phyloP scores from a whole-genome alignment of 2,888 invertebrate species.

The Colostygia pectinataria region DNA sequence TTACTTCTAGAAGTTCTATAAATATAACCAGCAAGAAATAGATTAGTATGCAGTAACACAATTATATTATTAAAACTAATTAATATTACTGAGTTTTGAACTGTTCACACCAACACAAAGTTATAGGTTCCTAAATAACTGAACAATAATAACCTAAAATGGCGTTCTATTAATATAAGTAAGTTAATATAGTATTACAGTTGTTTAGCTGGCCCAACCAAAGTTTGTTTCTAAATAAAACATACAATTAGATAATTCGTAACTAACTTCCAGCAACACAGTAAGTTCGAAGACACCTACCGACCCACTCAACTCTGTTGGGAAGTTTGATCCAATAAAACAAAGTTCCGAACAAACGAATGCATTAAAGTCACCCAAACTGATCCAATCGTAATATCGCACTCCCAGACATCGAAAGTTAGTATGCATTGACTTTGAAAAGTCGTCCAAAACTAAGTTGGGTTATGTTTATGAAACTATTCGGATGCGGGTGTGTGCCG shows the following conservation, averaged over 20 bases:
- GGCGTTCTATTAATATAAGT: not conserved
- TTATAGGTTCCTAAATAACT: too few relatives aligned
- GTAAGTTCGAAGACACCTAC: slow-evolving; percentile 53
- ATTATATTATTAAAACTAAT: too few relatives aligned
- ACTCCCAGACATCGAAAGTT: slow-evolving; percentile 81
- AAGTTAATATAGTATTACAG: not conserved
- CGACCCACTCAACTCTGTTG: slow-evolving; percentile 62
- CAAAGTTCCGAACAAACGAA: slow-evolving; percentile 80
- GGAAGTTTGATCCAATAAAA: slow-evolving; percentile 75
- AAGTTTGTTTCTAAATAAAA: slow-evolving; percentile 23
- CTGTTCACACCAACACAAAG: too few relatives aligned
- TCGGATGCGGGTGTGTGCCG: slow-evolving; percentile 79
- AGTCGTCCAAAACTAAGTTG: slow-evolving; percentile 83
- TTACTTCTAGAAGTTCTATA: too few relatives aligned
- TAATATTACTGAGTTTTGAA: too few relatives aligned
- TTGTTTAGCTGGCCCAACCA: not conserved
- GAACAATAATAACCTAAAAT: too few relatives aligned
- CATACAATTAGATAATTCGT: slow-evolving; percentile 25
- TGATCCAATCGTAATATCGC: slow-evolving; percentile 82
- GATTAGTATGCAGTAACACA: too few relatives aligned
- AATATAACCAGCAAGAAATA: too few relatives aligned
- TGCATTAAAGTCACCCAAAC: slow-evolving; percentile 80
- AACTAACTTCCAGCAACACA: slow-evolving; percentile 29
- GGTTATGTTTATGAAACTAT: slow-evolving; percentile 84
- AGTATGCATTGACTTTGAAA: slow-evolving; percentile 84